Percentiles rank a stretch among this genome's conserved stretches.
Evolutionary conservation across 2,113 vertebrate species (phyloP).

Genomic region (Casuarius casuarius): DNA sequence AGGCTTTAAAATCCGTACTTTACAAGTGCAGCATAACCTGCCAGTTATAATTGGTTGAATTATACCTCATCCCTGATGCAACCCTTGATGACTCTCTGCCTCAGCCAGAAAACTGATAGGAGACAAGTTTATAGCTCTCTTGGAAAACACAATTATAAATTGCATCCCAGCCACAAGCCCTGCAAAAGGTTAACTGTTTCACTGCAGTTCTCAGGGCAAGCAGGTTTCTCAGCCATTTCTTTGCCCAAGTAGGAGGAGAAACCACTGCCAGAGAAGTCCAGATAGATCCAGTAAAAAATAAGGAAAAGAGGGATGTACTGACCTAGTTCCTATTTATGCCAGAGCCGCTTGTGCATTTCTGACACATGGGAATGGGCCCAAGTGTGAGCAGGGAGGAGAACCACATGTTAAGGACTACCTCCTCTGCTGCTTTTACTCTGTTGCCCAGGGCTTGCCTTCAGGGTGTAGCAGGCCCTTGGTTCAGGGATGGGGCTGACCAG

Average conservation of each 20-base stretch:
- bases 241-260: background rate
- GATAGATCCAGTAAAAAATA: background rate
- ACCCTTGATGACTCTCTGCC: conserved; percentile 58
- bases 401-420: background rate
- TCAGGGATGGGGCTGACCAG: background rate
- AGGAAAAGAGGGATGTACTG: background rate
- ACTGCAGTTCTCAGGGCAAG: background rate
- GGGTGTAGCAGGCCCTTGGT: background rate
- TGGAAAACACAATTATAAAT: conserved; percentile 69
- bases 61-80: conserved; percentile 68
- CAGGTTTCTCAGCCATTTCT: rapidly evolving
- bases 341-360: background rate
- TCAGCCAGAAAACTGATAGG: conserved; percentile 60
- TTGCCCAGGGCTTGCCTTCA: background rate
- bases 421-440: background rate
- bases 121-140: conserved; percentile 65
- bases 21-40: conserved; percentile 68
- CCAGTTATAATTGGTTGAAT: conserved; percentile 67
- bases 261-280: background rate
- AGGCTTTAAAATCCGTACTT: conserved; percentile 65
- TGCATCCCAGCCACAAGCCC: conserved; percentile 18
- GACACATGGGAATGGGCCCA: background rate
- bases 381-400: background rate
- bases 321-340: background rate
- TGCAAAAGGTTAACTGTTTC: conserved; percentile 53